A percentile compares a stretch with the other conserved stretches of the same genome.
These are phyloP conservation scores for Zosterops pallidus DNA, from an alignment of 2,113 vertebrate species.

Conservation along the genomic window DNA sequence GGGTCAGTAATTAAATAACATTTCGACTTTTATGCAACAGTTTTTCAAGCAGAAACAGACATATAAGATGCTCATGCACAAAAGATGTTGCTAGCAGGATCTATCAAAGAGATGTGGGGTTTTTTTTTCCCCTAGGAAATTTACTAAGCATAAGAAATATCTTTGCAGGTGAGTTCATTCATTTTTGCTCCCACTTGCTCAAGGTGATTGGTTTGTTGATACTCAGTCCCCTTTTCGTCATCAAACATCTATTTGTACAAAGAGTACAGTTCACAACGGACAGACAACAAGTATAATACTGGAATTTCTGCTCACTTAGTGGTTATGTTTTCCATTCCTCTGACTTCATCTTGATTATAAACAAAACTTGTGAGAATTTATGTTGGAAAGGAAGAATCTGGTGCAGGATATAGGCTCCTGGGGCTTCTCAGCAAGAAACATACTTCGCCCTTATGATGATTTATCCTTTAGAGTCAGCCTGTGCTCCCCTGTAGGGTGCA, in stretches of 20 bases:
- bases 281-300: not conserved
- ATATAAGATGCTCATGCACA: not conserved
- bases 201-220: not conserved
- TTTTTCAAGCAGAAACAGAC: not conserved
- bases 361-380: not conserved
- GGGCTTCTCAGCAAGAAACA: not conserved
- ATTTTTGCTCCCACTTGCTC: not conserved
- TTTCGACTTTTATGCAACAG: not conserved
- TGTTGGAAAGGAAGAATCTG: not conserved
- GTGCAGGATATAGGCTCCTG: not conserved
- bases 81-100: not conserved
- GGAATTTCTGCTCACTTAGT: not conserved
- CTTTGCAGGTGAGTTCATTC: not conserved
- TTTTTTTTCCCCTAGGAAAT: not conserved
- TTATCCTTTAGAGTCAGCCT: not conserved
- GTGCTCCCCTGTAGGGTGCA: not conserved
- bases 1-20: not conserved
- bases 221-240: not conserved
- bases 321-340: not conserved
- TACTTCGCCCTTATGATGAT: not conserved
- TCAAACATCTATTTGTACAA: not conserved
- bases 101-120: accelerated
- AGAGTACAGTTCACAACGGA: not conserved
- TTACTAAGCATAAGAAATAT: not conserved
- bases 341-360: not conserved